Conservation (phyloP, 2,888 invertebrate genomes). For the Hypercompe scribonia region DNA sequence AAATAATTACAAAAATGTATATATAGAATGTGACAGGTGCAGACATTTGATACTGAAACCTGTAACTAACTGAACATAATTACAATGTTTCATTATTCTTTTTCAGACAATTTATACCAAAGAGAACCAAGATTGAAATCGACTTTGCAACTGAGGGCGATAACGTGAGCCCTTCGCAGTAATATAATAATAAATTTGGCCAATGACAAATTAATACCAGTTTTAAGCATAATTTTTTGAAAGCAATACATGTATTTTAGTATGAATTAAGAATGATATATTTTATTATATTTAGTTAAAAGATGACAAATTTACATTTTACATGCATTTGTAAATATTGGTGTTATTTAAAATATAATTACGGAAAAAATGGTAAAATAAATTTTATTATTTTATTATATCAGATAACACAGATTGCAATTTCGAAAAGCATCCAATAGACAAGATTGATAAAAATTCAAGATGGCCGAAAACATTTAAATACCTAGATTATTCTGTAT, state of each 20-base stretch:
- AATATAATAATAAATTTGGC: too few species aligned
- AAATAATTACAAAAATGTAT: background rate
- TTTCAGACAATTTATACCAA: constrained; percentile 89
- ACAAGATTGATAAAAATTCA: too few species aligned
- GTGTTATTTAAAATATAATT: constrained; percentile 53
- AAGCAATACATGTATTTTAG: background rate
- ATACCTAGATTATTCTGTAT: too few species aligned
- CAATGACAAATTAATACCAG: background rate
- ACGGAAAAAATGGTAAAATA: constrained; percentile 64
- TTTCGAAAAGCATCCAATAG: too few species aligned
- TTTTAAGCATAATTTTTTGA: background rate
- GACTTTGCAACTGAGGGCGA: too few species aligned
- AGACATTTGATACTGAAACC: too few species aligned
- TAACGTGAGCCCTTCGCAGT: constrained; percentile 35
- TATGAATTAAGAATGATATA: background rate
- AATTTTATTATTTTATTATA: constrained; percentile 86
- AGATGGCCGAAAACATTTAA: too few species aligned
- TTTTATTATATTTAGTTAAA: constrained; percentile 1
- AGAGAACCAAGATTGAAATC: constrained; percentile 88
- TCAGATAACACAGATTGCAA: constrained; percentile 73
- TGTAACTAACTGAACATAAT: background rate
- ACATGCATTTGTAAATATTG: constrained; percentile 9
- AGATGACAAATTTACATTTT: constrained; percentile 1
- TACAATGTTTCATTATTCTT: constrained; percentile 14
- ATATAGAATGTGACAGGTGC: too few species aligned